These are phyloP conservation scores for Larimichthys polyactis DNA, from an alignment of 2,113 vertebrate species.

Conservation along the genomic window DNA sequence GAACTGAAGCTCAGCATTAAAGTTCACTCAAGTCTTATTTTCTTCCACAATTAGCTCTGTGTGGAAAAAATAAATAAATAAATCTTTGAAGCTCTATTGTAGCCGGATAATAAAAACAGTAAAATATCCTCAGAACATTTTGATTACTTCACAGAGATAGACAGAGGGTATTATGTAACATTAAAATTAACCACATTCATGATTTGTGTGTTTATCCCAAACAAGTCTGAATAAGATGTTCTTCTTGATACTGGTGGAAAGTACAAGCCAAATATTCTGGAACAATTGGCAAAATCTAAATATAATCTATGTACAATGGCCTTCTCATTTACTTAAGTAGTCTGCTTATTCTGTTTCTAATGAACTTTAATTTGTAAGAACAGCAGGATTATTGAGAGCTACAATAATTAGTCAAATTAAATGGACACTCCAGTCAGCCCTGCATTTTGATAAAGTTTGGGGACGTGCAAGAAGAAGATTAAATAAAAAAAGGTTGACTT, in stretches of 20 bases:
- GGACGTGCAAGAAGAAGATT: neutral
- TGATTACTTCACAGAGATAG: neutral
- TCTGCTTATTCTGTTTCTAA: neutral
- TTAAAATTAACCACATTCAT: neutral
- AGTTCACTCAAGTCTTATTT: neutral
- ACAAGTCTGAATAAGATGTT: neutral
- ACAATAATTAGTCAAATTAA: neutral
- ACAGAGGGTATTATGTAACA: neutral
- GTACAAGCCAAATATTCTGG: neutral
- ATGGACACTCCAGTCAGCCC: neutral
- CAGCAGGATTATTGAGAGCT: neutral
- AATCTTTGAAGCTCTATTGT: neutral
- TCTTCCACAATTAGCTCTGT: neutral
- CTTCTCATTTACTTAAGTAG: neutral
- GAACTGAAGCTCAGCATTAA: slow-evolving; percentile 7
- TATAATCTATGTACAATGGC: neutral
- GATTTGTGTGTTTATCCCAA: slow-evolving; percentile 2
- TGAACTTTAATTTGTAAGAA: neutral
- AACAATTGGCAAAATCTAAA: neutral
- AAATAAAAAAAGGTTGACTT: neutral
- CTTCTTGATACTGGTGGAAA: neutral
- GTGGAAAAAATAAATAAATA: neutral
- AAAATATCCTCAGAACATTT: slow-evolving; percentile 6
- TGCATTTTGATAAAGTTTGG: neutral
- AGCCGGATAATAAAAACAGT: slow-evolving; percentile 12